Conservation (phyloP, 30 jellyfish, hydroid and myxozoan genomes). For the Morbakka virulenta region DNA sequence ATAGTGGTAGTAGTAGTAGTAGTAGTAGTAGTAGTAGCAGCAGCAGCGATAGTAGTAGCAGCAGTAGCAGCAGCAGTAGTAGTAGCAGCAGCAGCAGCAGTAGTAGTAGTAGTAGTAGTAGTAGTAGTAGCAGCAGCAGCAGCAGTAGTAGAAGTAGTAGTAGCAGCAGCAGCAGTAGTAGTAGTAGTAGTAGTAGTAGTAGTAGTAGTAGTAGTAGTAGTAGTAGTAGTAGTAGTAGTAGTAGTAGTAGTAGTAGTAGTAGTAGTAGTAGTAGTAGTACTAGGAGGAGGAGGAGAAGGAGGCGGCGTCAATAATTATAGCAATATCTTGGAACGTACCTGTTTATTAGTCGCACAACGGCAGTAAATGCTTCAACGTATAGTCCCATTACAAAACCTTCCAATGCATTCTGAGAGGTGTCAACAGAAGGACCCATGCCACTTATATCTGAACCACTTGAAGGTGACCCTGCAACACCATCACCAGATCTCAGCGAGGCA, state of each 20-base stretch:
- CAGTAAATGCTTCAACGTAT: slow-evolving; percentile 90
- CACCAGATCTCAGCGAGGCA: too few relatives aligned
- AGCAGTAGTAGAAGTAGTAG: neutral
- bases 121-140: too few relatives aligned
- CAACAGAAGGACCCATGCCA: slow-evolving; percentile 11
- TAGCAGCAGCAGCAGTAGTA: neutral
- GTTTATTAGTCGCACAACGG: slow-evolving; percentile 76
- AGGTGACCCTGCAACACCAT: too few relatives aligned
- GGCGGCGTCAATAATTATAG: too few relatives aligned
- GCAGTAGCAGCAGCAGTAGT: too few relatives aligned
- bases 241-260: neutral
- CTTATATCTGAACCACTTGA: slow-evolving; percentile 15
- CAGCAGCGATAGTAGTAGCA: neutral
- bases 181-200: neutral
- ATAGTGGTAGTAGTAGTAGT: neutral
- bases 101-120: neutral
- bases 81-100: too few relatives aligned
- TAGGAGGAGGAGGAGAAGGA: too few relatives aligned
- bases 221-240: neutral
- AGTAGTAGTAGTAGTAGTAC: neutral
- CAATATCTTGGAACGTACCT: slow-evolving; percentile 55
- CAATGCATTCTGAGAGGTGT: slow-evolving; percentile 60
- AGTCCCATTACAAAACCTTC: slow-evolving; percentile 89
- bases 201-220: neutral
- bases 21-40: neutral